phyloP scores from a whole-genome alignment of 2,888 invertebrate species.

The Tetanocera ferruginea region DNA sequence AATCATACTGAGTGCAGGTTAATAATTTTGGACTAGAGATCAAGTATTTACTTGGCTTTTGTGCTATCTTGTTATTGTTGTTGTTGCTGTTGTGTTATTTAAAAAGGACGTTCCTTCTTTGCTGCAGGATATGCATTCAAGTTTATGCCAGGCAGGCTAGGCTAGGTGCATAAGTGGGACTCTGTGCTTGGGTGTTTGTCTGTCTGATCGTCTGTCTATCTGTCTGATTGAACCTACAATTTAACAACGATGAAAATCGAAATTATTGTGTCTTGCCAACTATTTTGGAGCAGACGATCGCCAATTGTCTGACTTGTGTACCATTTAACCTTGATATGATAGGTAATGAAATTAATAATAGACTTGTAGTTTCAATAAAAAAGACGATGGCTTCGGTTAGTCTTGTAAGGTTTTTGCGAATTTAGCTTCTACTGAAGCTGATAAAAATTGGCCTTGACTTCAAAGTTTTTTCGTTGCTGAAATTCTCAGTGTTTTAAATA shows the following conservation, averaged over 20 bases:
- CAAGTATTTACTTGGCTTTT: background rate
- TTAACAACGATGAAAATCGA: slow-evolving; percentile 21
- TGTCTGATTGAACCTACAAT: background rate
- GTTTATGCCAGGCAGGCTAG: background rate
- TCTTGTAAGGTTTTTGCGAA: too few relatives aligned
- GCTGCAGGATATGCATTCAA: background rate
- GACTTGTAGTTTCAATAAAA: background rate
- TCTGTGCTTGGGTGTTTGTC: background rate
- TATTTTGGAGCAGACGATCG: background rate
- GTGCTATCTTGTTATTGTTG: background rate
- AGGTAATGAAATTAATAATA: background rate
- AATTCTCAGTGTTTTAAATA: too few relatives aligned
- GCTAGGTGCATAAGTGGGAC: background rate
- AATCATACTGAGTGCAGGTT: background rate
- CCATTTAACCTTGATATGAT: background rate
- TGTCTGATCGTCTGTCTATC: background rate
- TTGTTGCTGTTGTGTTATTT: background rate
- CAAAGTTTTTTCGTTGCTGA: background rate
- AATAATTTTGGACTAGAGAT: slow-evolving; percentile 5
- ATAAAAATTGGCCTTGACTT: too few relatives aligned
- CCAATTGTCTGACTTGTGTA: background rate
- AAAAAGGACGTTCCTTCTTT: background rate
- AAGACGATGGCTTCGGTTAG: too few relatives aligned
- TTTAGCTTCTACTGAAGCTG: too few relatives aligned
- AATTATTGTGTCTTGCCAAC: slow-evolving; percentile 1